A percentile compares a stretch with the other conserved stretches of the same genome.
Evolutionary conservation across 2,113 vertebrate species (phyloP).

Genomic region (Chionis minor): DNA sequence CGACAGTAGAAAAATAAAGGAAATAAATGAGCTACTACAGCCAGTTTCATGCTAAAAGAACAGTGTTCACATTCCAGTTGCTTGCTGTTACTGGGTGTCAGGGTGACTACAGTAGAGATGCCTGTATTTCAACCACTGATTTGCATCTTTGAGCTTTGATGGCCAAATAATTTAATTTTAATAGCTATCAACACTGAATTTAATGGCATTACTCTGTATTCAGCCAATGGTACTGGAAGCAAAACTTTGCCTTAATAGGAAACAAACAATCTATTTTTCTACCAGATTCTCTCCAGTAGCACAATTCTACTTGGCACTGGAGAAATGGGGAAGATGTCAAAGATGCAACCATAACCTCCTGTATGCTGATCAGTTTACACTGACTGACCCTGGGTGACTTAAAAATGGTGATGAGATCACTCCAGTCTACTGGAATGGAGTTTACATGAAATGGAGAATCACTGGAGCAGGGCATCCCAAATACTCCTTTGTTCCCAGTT

Average conservation of each 20-base stretch:
- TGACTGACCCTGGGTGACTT: background rate
- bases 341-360: background rate
- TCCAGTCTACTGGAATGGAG: background rate
- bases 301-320: background rate
- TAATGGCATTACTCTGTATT: background rate
- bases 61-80: background rate
- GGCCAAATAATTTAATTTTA: background rate
- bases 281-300: background rate
- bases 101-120: background rate
- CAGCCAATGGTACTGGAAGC: background rate
- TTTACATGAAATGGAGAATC: background rate
- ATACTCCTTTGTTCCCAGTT: background rate
- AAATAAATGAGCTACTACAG: slow-evolving; percentile 1
- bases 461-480: background rate
- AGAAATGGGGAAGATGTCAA: background rate
- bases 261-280: background rate
- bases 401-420: background rate
- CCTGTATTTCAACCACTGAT: background rate
- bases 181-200: background rate
- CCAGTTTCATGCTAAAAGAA: background rate
- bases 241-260: background rate
- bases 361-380: background rate
- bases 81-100: background rate
- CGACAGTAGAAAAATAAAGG: slow-evolving; percentile 22
- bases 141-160: background rate